Conservation (phyloP, 2,888 invertebrate species). For the Exephanes ischioxanthus region DNA sequence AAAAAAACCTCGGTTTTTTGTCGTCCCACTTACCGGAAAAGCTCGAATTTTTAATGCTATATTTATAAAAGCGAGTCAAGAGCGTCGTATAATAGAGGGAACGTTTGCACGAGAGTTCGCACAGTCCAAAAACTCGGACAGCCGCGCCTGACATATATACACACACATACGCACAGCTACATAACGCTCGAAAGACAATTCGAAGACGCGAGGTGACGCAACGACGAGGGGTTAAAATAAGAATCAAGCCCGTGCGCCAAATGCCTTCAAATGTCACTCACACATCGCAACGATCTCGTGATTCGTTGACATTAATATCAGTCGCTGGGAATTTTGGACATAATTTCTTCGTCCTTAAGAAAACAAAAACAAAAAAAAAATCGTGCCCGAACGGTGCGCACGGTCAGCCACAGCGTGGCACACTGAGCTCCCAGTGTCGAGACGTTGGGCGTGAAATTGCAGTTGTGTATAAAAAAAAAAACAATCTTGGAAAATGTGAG, state of each 20-base stretch:
- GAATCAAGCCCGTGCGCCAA: conserved; percentile 77
- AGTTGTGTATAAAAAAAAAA: too few species aligned
- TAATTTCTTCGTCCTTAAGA: background rate
- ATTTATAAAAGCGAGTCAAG: background rate
- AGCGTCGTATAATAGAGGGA: background rate
- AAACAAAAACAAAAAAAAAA: background rate
- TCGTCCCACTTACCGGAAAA: background rate
- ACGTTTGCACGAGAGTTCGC: background rate
- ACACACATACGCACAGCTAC: background rate
- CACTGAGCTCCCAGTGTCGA: background rate
- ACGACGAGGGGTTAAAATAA: conserved; percentile 76
- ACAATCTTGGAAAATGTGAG: background rate
- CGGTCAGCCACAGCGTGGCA: conserved; percentile 7
- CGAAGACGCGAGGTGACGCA: conserved; percentile 60
- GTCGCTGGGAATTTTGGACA: background rate
- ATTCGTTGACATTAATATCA: conserved; percentile 68
- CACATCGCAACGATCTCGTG: conserved; percentile 65
- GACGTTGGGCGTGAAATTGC: background rate
- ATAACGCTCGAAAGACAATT: conserved; percentile 60
- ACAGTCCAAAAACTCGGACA: conserved; percentile 5
- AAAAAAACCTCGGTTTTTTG: background rate
- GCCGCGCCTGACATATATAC: conserved; percentile 18
- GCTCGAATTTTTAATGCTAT: background rate
- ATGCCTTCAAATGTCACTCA: conserved; percentile 74
- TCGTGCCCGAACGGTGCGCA: conserved; percentile 4